phyloP scores from a whole-genome alignment of 2,888 invertebrate genomes.

The Ditula angustiorana region DNA sequence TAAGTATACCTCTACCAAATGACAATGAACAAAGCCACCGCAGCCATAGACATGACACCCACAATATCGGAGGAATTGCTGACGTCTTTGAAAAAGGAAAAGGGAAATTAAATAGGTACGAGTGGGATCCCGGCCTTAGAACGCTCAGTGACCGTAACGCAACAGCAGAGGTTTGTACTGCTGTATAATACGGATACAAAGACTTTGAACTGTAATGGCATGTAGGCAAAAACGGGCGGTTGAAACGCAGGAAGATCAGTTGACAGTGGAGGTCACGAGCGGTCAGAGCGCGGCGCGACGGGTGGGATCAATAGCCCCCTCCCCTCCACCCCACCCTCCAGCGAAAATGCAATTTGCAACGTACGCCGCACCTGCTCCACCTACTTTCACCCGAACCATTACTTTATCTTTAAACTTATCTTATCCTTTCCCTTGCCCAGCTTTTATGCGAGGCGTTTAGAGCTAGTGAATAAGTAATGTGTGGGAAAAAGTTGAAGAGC shows the following conservation, averaged over 20 bases:
- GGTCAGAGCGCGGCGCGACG: slow-evolving; percentile 81
- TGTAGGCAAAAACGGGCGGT: background rate
- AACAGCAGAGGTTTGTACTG: too few relatives aligned
- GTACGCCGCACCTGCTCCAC: slow-evolving; percentile 48
- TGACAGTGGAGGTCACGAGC: slow-evolving; percentile 73
- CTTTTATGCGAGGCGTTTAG: slow-evolving; percentile 41
- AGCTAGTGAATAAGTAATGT: slow-evolving; percentile 30
- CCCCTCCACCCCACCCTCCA: slow-evolving; percentile 52
- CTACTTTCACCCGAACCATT: slow-evolving; percentile 38
- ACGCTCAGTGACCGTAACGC: too few relatives aligned
- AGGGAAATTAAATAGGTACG: too few relatives aligned
- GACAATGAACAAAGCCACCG: too few relatives aligned
- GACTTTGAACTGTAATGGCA: background rate
- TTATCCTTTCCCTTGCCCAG: slow-evolving; percentile 45
- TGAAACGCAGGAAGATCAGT: slow-evolving; percentile 40
- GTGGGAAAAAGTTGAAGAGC: background rate
- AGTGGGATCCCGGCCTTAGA: too few relatives aligned
- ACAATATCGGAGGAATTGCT: too few relatives aligned
- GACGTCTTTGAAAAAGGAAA: too few relatives aligned
- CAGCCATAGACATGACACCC: too few relatives aligned
- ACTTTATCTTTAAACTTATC: slow-evolving; percentile 41
- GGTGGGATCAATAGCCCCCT: slow-evolving; percentile 73
- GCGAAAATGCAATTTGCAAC: slow-evolving; percentile 65
- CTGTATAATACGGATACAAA: too few relatives aligned
- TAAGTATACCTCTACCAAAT: too few relatives aligned